Evolutionary conservation across 2,113 vertebrate genomes (phyloP).

Genomic region (Procavia capensis): DNA sequence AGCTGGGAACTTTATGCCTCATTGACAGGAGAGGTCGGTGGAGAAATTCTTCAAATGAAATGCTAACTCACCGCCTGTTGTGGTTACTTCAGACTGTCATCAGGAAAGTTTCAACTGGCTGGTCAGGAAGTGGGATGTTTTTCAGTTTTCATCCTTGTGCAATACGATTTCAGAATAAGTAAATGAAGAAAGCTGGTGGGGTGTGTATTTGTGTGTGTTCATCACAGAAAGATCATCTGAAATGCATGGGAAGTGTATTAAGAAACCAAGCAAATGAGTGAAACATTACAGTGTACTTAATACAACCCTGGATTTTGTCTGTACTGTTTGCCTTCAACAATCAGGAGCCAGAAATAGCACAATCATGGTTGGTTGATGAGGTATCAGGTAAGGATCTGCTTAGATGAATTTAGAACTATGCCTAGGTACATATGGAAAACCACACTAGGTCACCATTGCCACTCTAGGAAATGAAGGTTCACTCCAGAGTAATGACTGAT

Average conservation of each 20-base stretch:
- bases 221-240: constrained; percentile 70
- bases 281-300: background rate
- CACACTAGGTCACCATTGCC: background rate
- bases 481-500: background rate
- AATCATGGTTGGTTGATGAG: fast-evolving
- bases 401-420: background rate
- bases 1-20: constrained; percentile 80
- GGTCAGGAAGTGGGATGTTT: constrained; percentile 85
- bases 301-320: background rate
- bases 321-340: background rate
- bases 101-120: constrained; percentile 83
- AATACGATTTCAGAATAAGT: constrained; percentile 82
- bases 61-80: constrained; percentile 83
- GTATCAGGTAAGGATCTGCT: fast-evolving
- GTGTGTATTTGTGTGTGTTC: constrained; percentile 39
- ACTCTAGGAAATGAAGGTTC: background rate
- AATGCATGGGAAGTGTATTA: constrained; percentile 55
- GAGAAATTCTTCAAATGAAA: constrained; percentile 85
- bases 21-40: constrained; percentile 68
- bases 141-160: constrained; percentile 81
- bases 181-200: constrained; percentile 67
- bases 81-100: constrained; percentile 84
- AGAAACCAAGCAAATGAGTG: constrained; percentile 53
- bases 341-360: background rate
- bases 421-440: background rate